Evolutionary conservation across 1,140 invertebrate species (phyloP), one percentile per base, ranked within the genome.

Genomic region (Heliconius himera): DNA sequence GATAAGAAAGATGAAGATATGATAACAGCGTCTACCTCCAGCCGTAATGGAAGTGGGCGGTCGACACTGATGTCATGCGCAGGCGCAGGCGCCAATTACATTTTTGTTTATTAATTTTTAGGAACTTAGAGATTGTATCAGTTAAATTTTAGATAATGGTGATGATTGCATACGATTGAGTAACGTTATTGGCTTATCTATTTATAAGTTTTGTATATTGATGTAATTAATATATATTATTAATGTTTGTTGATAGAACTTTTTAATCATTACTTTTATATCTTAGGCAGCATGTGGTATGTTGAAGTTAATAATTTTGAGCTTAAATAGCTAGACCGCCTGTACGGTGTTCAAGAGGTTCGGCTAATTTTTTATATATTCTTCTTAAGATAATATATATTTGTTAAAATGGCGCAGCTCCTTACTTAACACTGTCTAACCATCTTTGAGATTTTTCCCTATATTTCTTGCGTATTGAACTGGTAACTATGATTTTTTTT

Each of bases 1-100:
- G 75, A 78, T 81, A 80, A 79, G 74, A 41, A 46, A 66, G 60
- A 66, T 75, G 60, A 13, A 38, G 73, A 77, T 66, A 29, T 66
- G 74, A 81, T 81, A 78, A 78, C 26, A 72, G 16, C 38, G 33
- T 73, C 60, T 38, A n/a, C 38, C 46, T 76, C 60, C 33, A 20
- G 54, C 22, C 74, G 60, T 89, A 89, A 89, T 86, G 84, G 83
- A 86, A 83, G 88, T 88, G 87, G 86, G 86, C 87, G 82, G 86
- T 81, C 81, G 83, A 81, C 78, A 82, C 79, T 85, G 82, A 87
- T 81, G 86, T 87, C 86, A 85, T 87, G 81, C 81, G 76, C 80
- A 54, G 54, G 80, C 84, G 82, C 80, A 77, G 73, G 66, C 73
- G 56, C 73, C 78, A 76, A 76, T 80, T 76, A 76, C 56, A 36